Evolutionary conservation across 2,113 vertebrate genomes (phyloP).

Genomic region (Tragelaphus buxtoni): DNA sequence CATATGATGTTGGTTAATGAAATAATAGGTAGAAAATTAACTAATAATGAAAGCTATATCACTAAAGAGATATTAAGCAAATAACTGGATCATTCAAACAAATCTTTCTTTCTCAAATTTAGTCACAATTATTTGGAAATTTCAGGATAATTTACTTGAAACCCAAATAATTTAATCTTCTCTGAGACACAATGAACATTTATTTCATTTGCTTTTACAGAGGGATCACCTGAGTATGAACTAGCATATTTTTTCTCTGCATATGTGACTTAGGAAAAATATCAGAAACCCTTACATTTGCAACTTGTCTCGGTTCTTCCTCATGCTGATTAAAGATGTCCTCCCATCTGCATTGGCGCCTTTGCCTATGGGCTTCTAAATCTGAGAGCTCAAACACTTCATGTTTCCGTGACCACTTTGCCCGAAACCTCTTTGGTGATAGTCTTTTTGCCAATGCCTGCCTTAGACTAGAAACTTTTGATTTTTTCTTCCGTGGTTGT

Average conservation of each 20-base stretch:
- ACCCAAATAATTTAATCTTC: neutral
- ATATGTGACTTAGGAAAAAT: constrained; percentile 10
- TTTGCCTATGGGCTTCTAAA: constrained; percentile 33
- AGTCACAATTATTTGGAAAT: neutral
- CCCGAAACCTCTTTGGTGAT: constrained; percentile 56
- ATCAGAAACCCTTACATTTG: constrained; percentile 57
- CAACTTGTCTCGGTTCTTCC: constrained; percentile 51
- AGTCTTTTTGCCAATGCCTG: constrained; percentile 60
- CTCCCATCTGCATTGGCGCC: constrained; percentile 52
- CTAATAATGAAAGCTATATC: neutral
- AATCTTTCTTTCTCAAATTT: constrained; percentile 10
- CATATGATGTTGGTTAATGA: neutral
- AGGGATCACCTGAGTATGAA: neutral
- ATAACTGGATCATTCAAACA: neutral
- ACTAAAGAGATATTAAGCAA: neutral
- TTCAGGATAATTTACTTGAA: constrained; percentile 3
- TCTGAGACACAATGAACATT: neutral
- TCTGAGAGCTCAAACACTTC: constrained; percentile 47
- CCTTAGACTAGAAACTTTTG: constrained; percentile 59
- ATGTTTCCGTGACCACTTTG: constrained; percentile 42
- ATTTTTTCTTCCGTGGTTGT: constrained; percentile 63
- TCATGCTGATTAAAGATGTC: constrained; percentile 58
- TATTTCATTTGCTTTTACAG: constrained; percentile 7
- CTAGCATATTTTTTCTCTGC: neutral
- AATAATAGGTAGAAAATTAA: neutral